Evolutionary conservation across 2,888 invertebrate genomes (phyloP).

Genomic region (Spodoptera exigua): DNA sequence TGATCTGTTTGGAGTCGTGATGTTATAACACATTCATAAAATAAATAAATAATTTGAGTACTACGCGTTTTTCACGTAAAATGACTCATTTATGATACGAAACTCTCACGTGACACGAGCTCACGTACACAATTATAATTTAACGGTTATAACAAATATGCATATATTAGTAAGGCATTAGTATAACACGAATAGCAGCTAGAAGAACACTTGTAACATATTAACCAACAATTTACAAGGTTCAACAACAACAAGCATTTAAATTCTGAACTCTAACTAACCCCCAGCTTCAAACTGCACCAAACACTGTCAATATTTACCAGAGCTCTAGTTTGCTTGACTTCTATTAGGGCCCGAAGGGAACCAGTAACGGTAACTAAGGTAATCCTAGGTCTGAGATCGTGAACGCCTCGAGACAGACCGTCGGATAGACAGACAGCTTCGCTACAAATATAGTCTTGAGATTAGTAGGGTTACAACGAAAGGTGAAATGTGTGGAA

Average conservation of each 20-base stretch:
- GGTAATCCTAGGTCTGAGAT: slow-evolving; percentile 63
- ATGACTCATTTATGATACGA: too few species aligned
- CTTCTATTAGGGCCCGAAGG: slow-evolving; percentile 56
- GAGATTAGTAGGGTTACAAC: slow-evolving; percentile 35
- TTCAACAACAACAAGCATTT: slow-evolving; percentile 12
- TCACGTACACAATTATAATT: too few species aligned
- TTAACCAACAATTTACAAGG: slow-evolving; percentile 27
- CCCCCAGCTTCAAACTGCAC: slow-evolving; percentile 21
- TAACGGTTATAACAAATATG: too few species aligned
- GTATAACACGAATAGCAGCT: too few species aligned
- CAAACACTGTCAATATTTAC: slow-evolving; percentile 49
- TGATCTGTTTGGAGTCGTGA: background rate
- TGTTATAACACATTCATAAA: background rate
- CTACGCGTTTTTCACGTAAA: too few species aligned
- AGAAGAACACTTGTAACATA: background rate
- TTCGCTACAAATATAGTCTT: slow-evolving; percentile 36
- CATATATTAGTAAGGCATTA: too few species aligned
- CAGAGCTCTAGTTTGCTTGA: slow-evolving; percentile 29
- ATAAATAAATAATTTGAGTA: too few species aligned
- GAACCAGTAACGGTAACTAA: slow-evolving; percentile 52
- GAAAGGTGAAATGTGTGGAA: slow-evolving; percentile 25
- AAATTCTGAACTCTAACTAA: slow-evolving; percentile 24
- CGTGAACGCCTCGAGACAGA: slow-evolving; percentile 60
- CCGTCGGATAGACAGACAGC: slow-evolving; percentile 51
- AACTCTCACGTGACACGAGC: too few species aligned